Evolutionary conservation across 1,140 invertebrate species (phyloP), one percentile per base, ranked within the genome.

Genomic region (Drosophila prosaltans): DNA sequence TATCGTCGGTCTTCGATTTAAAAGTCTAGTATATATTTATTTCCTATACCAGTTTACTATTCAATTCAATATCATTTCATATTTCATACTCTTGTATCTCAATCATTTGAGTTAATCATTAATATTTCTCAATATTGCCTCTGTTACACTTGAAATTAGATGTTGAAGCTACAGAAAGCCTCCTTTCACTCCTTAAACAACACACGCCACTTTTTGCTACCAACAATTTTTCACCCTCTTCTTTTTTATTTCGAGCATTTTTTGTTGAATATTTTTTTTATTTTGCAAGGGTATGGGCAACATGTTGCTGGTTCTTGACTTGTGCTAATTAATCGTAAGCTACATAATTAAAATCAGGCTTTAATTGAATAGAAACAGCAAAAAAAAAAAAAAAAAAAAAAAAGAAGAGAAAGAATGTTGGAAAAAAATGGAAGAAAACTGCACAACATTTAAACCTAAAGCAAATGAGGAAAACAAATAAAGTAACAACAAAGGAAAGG

Each of bases 291-390:
- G 74, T 78, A 77, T 78, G 74, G 74, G 74, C 74, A 77, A 78
- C 74, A 78, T 78, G 74, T 77, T 71, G 74, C 74, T 66, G 67
- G 65, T 21, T 71, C 57, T 79, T 69, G 65, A 63, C 58, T 74
- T 67, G 76, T 57, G 80, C 83, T 86, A 86, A 86, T 86, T 86
- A 86, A 86, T 75, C 81, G 76, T 74, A 69, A 71, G 66, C 64
- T 54, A 74, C 69, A 82, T 78, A 66, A 68, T 60, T 60, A 39
- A 70, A 76, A 86, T 72, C 69, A 61, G 75, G 83, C 73, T 88
- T 88, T 88, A 88, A 88, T 88, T 88, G 84, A 88, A 88, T 89
- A 36, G 62, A 48, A 63, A 10, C 41, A 45, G 41, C n/a, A 9
- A 28, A 9, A 21, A 24, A 16, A 9, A 45, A 4, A 62, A 41